Evolutionary conservation across 37 sponge, comb jelly and placozoan species (phyloP), one percentile per base, ranked within the genome.

Genomic region (Geodia barretti): DNA sequence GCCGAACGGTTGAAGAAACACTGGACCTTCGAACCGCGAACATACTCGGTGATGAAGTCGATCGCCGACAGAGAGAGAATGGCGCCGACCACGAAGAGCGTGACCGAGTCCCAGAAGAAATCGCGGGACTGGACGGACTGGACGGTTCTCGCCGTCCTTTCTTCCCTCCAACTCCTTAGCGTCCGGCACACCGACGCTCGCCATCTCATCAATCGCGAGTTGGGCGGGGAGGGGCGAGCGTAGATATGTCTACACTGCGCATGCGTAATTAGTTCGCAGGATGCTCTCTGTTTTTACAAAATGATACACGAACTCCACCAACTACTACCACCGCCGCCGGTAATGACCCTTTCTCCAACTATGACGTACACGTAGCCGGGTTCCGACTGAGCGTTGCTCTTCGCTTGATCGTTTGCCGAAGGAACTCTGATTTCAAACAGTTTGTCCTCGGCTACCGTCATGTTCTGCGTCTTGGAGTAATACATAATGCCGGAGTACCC

Each of bases 81-180:
- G 9, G 64, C 76, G 4, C 68, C 75, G 24, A 83, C 84, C 37
- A 83, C 47, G 68, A 76, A 83, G 54, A 83, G 68, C 8, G 75
- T 28, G 70, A 75, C 58, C 17, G 68, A 43, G 68, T 83, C 84
- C 84, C 84, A 83, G 54, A 83, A 83, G 76, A 83, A 83, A 23
- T 74, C 76, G 40, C 76, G 60, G 14, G 80, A 76, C 30, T 58
- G 60, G 60, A 21, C 60, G 60, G 60, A 58, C 11, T 19, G 11
- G 11, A 11, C 60, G 17, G 17, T 58, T 19, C 60, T 58, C 60
- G 1, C 64, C 64, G 3, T 62, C 64, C 4, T n/a, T n/a, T 5
- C 64, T 62, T 2, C 64, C 64, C 9, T 62, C 64, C 64, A 62
- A 28, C 1, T 5, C 9, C 64, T 28, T 62, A 3, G 8, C 7